Conservation (phyloP, 2,797 vertebrate species). For the Gallirallus australis region DNA sequence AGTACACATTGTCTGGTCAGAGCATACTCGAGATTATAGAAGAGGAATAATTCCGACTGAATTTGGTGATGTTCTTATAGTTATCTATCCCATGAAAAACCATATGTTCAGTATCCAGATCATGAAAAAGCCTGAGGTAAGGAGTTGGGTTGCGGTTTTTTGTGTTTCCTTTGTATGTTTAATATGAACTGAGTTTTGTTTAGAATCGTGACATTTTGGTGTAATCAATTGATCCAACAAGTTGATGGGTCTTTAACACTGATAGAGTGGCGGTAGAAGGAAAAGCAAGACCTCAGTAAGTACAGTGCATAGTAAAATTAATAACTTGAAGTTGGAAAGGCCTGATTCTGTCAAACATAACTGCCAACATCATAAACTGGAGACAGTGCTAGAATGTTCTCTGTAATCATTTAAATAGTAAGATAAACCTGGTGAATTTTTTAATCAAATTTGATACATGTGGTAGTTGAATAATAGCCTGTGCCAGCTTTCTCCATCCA, state of each 20-base stretch:
- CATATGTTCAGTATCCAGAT: slow-evolving; percentile 98
- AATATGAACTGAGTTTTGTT: not conserved
- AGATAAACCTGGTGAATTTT: not conserved
- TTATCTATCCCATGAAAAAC: slow-evolving; percentile 99
- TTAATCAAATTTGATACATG: not conserved
- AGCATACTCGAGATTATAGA: slow-evolving; percentile 95
- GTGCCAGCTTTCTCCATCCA: not conserved
- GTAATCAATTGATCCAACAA: not conserved
- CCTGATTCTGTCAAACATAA: not conserved
- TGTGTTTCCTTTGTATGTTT: not conserved
- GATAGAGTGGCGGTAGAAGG: not conserved
- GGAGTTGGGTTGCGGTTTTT: not conserved
- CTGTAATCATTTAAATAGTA: not conserved
- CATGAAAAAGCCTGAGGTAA: slow-evolving; percentile 96
- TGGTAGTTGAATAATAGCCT: not conserved
- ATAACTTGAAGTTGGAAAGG: not conserved
- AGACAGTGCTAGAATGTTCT: not conserved
- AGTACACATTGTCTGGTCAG: slow-evolving; percentile 98
- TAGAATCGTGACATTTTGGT: not conserved
- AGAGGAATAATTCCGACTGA: slow-evolving; percentile 97
- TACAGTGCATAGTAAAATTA: not conserved
- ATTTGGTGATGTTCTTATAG: slow-evolving; percentile 95
- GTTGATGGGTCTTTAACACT: not conserved
- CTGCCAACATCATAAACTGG: not conserved
- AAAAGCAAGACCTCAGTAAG: not conserved